phyloP scores from a whole-genome alignment of 2,797 vertebrate genomes.

The Peromyscus attwateri region DNA sequence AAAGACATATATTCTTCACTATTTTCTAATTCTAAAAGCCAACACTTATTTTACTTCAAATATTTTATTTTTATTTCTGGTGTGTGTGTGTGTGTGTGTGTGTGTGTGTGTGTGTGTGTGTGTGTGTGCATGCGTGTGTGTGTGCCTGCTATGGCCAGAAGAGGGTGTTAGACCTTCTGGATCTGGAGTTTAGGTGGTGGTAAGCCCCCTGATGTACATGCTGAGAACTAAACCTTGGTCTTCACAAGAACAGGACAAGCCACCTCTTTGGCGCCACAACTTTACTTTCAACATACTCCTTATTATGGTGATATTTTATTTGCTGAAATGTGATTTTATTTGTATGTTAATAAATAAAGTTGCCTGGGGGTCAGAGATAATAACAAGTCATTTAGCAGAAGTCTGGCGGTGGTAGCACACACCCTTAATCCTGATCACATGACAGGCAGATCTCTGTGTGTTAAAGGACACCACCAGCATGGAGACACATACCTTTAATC shows the following conservation, averaged over 20 bases:
- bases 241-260: neutral
- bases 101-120: neutral
- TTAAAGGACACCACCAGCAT: too few relatives aligned
- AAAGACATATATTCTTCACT: neutral
- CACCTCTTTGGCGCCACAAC: neutral
- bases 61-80: neutral
- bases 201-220: fast-evolving
- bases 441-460: too few relatives aligned
- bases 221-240: neutral
- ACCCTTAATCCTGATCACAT: too few relatives aligned
- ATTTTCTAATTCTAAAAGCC: neutral
- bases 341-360: too few relatives aligned
- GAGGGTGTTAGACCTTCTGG: neutral
- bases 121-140: too few relatives aligned
- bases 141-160: neutral
- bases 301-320: too few relatives aligned
- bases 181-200: neutral
- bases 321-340: too few relatives aligned
- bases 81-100: neutral
- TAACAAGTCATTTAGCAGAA: too few relatives aligned
- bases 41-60: neutral
- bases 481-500: too few relatives aligned
- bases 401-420: too few relatives aligned
- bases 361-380: too few relatives aligned
- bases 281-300: neutral